Percentiles rank a stretch among this genome's conserved stretches.
These are phyloP conservation scores for Lasius platythorax DNA, from an alignment of 2,888 invertebrate species.

Conservation along the genomic window DNA sequence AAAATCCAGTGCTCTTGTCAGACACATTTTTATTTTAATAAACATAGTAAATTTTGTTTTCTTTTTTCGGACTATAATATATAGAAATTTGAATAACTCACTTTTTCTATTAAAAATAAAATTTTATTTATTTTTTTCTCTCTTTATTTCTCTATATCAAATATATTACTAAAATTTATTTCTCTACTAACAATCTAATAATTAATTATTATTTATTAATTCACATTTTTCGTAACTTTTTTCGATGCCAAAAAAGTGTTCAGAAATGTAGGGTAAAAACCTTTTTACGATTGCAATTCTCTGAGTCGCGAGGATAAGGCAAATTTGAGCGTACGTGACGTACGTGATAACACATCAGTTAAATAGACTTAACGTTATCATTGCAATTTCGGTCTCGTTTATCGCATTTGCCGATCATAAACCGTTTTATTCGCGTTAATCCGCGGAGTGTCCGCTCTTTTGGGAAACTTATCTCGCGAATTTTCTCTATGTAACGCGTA, in stretches of 20 bases:
- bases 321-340: slow-evolving; percentile 14
- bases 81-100: too few relatives aligned
- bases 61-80: too few relatives aligned
- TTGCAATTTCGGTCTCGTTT: neutral
- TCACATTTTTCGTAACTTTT: too few relatives aligned
- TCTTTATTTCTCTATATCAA: too few relatives aligned
- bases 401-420: neutral
- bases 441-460: neutral
- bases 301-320: neutral
- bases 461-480: neutral
- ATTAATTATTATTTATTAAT: too few relatives aligned
- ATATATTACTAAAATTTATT: too few relatives aligned
- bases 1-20: neutral
- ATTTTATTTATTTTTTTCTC: too few relatives aligned
- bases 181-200: too few relatives aligned
- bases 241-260: neutral
- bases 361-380: slow-evolving; percentile 20
- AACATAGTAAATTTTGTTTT: neutral
- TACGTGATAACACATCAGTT: slow-evolving; percentile 28
- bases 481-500: neutral
- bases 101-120: too few relatives aligned
- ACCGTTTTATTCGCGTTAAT: neutral
- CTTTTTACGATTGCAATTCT: neutral
- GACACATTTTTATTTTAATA: neutral
- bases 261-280: neutral